Base-by-base conservation (phyloP, 1,140 invertebrate genomes). In the Hormaphis cornu region DNA sequence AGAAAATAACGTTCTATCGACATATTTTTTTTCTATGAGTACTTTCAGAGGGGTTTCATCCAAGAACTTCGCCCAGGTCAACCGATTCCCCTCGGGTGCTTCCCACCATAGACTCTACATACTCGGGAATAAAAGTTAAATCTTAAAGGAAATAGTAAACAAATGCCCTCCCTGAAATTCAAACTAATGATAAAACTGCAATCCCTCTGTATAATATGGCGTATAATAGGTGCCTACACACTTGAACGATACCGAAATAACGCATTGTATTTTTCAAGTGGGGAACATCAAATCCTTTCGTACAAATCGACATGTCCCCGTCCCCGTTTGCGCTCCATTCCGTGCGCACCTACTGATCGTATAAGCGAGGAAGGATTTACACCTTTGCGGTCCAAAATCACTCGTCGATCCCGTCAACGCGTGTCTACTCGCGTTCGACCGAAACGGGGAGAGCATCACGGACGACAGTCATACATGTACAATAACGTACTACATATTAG, bases 361-460 rank as follows among this genome's bases (percentile, higher is more conserved):
- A 14, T 40, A 14, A 8, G 7, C 61, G 42, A 24, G 26, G 46
- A 66, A 20, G 61, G 61, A 66, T 66, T 66, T 66, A 66, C 61
- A 66, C 61, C 61, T 66, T 33, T 22, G 18, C 28, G 26, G 2
- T 53, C n/a, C 20, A 28, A n/a, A 48, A 66, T 28, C 61, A 66
- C 61, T 66, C 50, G 61, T 66, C 61, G 28, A 66, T 50, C 7
- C 22, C 28, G 28, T 24, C 20, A 16, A 33, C 10, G 26, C 12
- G 59, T 20, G 40, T 46, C 22, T 46, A 26, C 9, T 14, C 42
- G n/a, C n/a, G n/a, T n/a, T n/a, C n/a, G n/a, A n/a, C n/a, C n/a
- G n/a, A 63, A 20, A 22, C 8, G 18, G 24, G 28, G 26, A 40
- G 37, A 14, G 14, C 48, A 18, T 18, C 46, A 18, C 26, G 26